Percentiles rank a stretch among this genome's conserved stretches.
phyloP scores from a whole-genome alignment of 1,140 invertebrate species.

The Paramacrobiotus metropolitanus region DNA sequence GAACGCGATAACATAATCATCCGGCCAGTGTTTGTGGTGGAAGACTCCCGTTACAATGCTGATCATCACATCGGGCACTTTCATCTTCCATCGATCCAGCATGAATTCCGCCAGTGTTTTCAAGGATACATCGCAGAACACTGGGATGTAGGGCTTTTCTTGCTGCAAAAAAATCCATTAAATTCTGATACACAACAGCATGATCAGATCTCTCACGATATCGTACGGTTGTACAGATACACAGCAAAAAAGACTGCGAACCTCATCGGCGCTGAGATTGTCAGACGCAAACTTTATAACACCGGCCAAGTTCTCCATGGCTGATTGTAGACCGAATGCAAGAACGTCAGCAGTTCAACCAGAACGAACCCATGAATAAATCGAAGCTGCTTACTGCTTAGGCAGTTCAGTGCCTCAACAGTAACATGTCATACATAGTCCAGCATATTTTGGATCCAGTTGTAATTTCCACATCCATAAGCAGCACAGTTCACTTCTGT shows the following conservation, averaged over 20 bases:
- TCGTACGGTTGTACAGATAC: no score
- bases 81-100: constrained; percentile 4
- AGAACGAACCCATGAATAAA: no score
- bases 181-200: neutral
- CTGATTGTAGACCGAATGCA: no score
- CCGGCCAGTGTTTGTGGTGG: neutral
- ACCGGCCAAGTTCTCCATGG: neutral
- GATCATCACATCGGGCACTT: constrained; percentile 2
- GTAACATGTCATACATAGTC: no score
- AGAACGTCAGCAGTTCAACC: no score
- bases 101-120: neutral
- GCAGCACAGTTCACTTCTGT: no score
- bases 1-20: neutral
- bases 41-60: neutral
- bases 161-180: neutral
- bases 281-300: neutral
- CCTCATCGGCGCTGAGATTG: neutral
- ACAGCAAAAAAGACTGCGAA: neutral
- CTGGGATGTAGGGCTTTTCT: constrained; percentile 1
- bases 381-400: no score
- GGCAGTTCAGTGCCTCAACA: no score
- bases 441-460: no score
- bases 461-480: no score
- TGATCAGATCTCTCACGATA: no score
- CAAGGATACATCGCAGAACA: constrained; percentile 2